phyloP scores from a whole-genome alignment of 2,888 invertebrate species.

The Clitarchus hookeri region DNA sequence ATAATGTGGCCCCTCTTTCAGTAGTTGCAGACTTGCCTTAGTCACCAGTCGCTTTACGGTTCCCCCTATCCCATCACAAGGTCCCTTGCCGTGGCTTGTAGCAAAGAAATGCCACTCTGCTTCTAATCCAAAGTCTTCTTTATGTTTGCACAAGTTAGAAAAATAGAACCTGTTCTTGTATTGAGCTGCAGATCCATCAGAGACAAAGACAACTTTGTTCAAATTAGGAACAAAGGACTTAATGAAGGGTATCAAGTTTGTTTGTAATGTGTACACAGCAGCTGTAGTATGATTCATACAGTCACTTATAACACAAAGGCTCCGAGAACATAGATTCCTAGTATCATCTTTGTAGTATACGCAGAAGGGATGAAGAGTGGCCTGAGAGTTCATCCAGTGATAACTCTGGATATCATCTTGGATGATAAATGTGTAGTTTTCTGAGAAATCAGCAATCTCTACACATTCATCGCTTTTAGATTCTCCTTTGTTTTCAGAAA shows the following conservation, averaged over 20 bases:
- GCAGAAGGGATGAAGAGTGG: too few relatives aligned
- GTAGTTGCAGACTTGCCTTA: conserved; percentile 20
- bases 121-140: conserved; percentile 16
- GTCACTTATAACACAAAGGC: too few relatives aligned
- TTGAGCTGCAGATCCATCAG: background rate
- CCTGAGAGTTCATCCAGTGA: too few relatives aligned
- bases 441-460: too few relatives aligned
- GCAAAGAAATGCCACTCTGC: conserved; percentile 20
- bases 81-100: background rate
- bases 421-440: too few relatives aligned
- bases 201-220: background rate
- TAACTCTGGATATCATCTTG: too few relatives aligned
- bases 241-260: conserved; percentile 11
- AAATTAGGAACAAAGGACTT: background rate
- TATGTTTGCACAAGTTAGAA: background rate
- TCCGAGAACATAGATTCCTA: too few relatives aligned
- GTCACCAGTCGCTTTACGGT: conserved; percentile 3
- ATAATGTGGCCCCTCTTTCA: background rate
- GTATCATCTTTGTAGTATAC: too few relatives aligned
- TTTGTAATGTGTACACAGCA: too few relatives aligned
- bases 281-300: too few relatives aligned
- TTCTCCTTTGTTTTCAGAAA: background rate
- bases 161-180: too few relatives aligned
- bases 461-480: background rate
- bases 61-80: conserved; percentile 22